Evolutionary conservation across 2,888 invertebrate genomes (phyloP).

Genomic region (Bellardia pandia): DNA sequence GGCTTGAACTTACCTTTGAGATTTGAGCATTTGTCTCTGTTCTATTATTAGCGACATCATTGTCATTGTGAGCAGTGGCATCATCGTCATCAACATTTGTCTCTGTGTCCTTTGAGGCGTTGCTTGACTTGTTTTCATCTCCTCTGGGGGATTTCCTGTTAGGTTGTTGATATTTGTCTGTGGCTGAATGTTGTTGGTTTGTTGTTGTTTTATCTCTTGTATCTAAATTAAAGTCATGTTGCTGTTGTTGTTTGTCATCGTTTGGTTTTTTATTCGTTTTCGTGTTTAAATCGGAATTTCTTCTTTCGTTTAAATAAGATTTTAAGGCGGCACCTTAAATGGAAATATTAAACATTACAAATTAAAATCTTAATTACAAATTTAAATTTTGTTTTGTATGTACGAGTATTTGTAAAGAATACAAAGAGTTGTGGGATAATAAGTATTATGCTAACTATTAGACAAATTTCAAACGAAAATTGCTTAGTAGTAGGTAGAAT

Average conservation of each 20-base stretch:
- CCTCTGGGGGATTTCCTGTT: conserved; percentile 64
- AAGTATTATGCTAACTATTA: no score
- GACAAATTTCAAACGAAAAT: no score
- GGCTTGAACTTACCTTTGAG: conserved; percentile 65
- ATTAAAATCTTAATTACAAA: background rate
- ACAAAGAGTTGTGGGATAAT: background rate
- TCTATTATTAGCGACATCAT: conserved; percentile 51
- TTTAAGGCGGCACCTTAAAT: conserved; percentile 73
- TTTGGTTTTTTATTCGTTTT: conserved; percentile 75
- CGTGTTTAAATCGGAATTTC: conserved; percentile 81
- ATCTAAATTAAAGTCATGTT: conserved; percentile 74
- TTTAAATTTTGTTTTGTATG: background rate
- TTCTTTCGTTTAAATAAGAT: conserved; percentile 76
- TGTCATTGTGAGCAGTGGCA: conserved; percentile 42
- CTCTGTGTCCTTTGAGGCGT: conserved; percentile 43
- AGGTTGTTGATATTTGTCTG: conserved; percentile 55
- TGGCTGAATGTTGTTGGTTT: conserved; percentile 62
- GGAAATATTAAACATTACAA: conserved; percentile 2
- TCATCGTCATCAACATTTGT: conserved; percentile 61
- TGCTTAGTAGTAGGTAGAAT: no score
- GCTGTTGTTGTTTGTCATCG: conserved; percentile 74
- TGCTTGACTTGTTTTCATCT: conserved; percentile 46
- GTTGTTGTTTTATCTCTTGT: conserved; percentile 63
- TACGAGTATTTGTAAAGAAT: background rate
- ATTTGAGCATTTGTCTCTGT: conserved; percentile 66